Percentiles rank a stretch among this genome's conserved stretches.
These are phyloP conservation scores for Tylochromis polylepis DNA, from an alignment of 2,113 vertebrate species.

Conservation along the genomic window DNA sequence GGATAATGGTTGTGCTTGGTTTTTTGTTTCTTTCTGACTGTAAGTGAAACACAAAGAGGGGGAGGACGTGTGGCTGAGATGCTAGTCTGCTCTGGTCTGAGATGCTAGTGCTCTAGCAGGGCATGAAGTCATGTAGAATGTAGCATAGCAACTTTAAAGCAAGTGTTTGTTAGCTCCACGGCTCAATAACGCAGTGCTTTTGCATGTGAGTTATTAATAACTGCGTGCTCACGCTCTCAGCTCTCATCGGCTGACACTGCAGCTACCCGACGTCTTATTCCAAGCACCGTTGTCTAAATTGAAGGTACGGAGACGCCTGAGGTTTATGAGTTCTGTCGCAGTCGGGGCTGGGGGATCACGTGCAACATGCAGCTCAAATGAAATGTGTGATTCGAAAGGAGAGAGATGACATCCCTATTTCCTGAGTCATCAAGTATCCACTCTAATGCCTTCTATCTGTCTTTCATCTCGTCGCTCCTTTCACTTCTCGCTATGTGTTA, in stretches of 20 bases:
- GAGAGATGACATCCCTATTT: constrained; percentile 43
- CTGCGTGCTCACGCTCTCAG: background rate
- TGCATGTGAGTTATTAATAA: constrained; percentile 57
- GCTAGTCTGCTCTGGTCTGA: background rate
- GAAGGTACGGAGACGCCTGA: constrained; percentile 28
- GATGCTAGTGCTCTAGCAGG: background rate
- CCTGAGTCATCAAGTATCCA: constrained; percentile 53
- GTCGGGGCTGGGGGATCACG: constrained; percentile 41
- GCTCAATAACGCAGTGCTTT: constrained; percentile 22
- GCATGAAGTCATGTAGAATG: background rate
- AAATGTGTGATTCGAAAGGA: constrained; percentile 47
- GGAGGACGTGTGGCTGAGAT: background rate
- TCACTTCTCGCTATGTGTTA: background rate
- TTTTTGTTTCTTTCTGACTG: background rate
- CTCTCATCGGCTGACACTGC: constrained; percentile 24
- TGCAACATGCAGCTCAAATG: constrained; percentile 28
- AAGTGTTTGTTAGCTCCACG: background rate
- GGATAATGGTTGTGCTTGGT: background rate
- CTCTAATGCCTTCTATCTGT: constrained; percentile 33
- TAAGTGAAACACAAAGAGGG: background rate
- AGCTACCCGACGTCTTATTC: constrained; percentile 16
- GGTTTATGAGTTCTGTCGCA: constrained; percentile 57
- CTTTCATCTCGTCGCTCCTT: constrained; percentile 16
- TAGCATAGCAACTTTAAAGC: background rate
- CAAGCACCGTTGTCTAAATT: constrained; percentile 19